Conservation (phyloP, 2,113 vertebrate species). For the Ptyas mucosa region DNA sequence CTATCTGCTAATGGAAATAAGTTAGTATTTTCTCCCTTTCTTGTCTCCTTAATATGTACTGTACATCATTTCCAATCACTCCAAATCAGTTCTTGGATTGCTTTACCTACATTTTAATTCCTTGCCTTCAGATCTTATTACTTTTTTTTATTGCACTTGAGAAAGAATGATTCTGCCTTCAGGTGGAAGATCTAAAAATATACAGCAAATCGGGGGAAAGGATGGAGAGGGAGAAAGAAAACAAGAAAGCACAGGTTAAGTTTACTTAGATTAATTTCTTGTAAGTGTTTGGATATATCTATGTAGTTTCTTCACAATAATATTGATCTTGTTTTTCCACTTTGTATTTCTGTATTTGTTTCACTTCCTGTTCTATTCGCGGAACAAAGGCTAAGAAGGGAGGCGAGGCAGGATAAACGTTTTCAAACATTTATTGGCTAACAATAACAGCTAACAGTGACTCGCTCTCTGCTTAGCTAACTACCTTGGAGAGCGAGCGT, state of each 20-base stretch:
- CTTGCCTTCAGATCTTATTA: neutral
- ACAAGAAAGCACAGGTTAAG: neutral
- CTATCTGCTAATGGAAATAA: neutral
- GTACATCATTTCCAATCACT: neutral
- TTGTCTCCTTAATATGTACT: neutral
- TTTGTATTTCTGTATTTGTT: neutral
- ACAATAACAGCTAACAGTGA: too few relatives aligned
- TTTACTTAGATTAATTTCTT: neutral
- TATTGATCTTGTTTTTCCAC: neutral
- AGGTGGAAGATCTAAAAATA: neutral
- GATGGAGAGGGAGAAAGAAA: neutral
- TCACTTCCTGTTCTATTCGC: too few relatives aligned
- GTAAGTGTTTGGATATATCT: neutral
- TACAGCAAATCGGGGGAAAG: neutral
- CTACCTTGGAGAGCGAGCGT: too few relatives aligned
- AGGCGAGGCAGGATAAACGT: too few relatives aligned
- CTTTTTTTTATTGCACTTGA: neutral
- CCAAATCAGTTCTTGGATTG: neutral
- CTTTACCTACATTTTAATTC: neutral
- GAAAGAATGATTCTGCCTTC: neutral
- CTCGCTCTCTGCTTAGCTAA: too few relatives aligned
- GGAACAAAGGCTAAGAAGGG: too few relatives aligned
- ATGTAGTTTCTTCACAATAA: neutral
- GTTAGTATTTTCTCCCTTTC: neutral
- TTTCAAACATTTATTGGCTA: too few relatives aligned